Evolutionary conservation across 2,113 vertebrate genomes (phyloP).

Genomic region (Hemicordylus capensis): DNA sequence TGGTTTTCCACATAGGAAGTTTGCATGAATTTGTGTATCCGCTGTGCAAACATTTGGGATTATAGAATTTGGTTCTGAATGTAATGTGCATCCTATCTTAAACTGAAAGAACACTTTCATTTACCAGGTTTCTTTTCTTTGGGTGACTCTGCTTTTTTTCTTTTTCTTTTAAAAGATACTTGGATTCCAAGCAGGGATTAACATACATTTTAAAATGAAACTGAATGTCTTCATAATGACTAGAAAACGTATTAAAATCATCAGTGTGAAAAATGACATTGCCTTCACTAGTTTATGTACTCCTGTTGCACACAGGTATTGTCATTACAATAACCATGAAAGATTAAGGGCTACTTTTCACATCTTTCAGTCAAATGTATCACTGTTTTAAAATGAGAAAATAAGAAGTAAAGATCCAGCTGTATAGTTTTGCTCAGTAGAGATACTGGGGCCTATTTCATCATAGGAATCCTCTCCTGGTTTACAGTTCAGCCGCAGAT

Average conservation of each 20-base stretch:
- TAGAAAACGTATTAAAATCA: constrained; percentile 1
- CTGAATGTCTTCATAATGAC: neutral
- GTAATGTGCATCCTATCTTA: neutral
- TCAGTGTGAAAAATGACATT: neutral
- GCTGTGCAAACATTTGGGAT: neutral
- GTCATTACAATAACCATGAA: neutral
- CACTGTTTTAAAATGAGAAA: neutral
- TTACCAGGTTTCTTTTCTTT: neutral
- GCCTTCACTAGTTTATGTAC: neutral
- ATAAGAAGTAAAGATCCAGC: neutral
- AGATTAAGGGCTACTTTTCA: neutral
- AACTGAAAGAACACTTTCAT: neutral
- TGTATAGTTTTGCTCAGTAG: neutral
- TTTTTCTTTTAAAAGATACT: neutral
- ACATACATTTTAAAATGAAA: constrained; percentile 1
- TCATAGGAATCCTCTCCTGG: neutral
- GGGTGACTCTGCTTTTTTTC: neutral
- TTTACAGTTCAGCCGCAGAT: neutral
- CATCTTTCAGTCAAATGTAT: neutral
- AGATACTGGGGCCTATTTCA: neutral
- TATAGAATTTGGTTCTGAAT: neutral
- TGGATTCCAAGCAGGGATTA: neutral
- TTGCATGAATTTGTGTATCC: neutral
- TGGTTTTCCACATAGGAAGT: neutral
- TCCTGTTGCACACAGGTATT: neutral